Evolutionary conservation across 2,797 vertebrate genomes (phyloP).

Genomic region (Tragelaphus oryx): DNA sequence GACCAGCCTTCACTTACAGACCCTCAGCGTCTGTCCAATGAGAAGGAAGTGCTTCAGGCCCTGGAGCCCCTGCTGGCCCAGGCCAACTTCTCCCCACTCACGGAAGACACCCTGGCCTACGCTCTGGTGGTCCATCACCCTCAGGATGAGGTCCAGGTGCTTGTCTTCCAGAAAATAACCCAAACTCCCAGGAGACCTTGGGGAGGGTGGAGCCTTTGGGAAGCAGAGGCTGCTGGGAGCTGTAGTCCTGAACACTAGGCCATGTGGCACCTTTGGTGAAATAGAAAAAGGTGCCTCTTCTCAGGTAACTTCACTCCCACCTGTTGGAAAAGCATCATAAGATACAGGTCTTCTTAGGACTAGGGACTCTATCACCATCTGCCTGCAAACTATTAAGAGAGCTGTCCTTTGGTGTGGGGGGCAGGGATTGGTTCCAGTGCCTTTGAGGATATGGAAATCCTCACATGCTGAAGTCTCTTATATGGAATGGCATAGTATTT

Average conservation of each 20-base stretch:
- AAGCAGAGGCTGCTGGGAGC: not conserved
- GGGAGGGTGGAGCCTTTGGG: not conserved
- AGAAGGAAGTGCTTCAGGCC: slow-evolving; percentile 72
- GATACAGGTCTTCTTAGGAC: not conserved
- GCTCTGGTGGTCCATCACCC: slow-evolving; percentile 79
- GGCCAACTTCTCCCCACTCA: slow-evolving; percentile 78
- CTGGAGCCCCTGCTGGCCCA: slow-evolving; percentile 77
- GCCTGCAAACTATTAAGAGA: not conserved
- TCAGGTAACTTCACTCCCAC: not conserved
- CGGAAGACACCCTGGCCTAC: slow-evolving; percentile 76
- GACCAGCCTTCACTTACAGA: slow-evolving; percentile 70
- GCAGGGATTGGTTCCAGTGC: not conserved
- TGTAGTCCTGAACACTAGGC: not conserved
- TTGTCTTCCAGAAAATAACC: not conserved
- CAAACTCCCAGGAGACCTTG: not conserved
- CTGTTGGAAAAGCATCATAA: not conserved
- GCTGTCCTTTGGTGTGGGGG: not conserved
- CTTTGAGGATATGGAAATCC: not conserved
- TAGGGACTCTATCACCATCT: not conserved
- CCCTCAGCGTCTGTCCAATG: slow-evolving; percentile 69
- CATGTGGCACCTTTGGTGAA: not conserved
- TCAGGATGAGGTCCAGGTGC: slow-evolving; percentile 79
- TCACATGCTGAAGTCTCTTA: not conserved
- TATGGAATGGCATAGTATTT: not conserved
- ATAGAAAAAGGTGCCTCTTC: not conserved